Evolutionary conservation across 2,888 invertebrate species (phyloP).

Genomic region (Drosophila mimetica): DNA sequence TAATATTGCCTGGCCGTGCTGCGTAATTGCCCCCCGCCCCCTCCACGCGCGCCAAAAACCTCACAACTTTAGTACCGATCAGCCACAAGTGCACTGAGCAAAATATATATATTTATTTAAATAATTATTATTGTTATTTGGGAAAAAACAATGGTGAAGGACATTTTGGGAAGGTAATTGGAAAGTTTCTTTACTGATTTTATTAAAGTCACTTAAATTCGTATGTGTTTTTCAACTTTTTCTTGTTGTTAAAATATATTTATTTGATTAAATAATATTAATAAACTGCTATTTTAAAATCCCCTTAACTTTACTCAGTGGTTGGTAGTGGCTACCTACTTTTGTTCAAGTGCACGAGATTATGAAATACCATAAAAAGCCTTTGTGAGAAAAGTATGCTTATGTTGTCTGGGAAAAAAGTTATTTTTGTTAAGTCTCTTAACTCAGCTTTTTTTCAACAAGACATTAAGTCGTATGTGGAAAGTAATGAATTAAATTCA

Average conservation of each 20-base stretch:
- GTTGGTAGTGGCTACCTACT: neutral
- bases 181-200: no score
- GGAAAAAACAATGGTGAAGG: no score
- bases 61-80: constrained; percentile 32
- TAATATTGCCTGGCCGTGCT: constrained; percentile 69
- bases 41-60: neutral
- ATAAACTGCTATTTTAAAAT: no score
- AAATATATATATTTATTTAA: neutral
- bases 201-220: no score
- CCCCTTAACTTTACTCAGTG: neutral
- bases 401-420: constrained; percentile 17
- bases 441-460: neutral
- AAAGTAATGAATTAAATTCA: no score
- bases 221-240: neutral
- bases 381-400: constrained; percentile 1
- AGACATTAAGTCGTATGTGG: neutral
- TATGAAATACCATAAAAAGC: constrained; percentile 11
- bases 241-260: neutral
- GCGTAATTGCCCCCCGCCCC: constrained; percentile 64
- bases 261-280: neutral
- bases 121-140: no score
- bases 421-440: constrained; percentile 10
- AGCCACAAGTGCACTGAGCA: constrained; percentile 12
- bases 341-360: constrained; percentile 5
- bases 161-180: no score